Conservation (phyloP, 2,888 invertebrate genomes). For the Pyrrhosoma nymphula region DNA sequence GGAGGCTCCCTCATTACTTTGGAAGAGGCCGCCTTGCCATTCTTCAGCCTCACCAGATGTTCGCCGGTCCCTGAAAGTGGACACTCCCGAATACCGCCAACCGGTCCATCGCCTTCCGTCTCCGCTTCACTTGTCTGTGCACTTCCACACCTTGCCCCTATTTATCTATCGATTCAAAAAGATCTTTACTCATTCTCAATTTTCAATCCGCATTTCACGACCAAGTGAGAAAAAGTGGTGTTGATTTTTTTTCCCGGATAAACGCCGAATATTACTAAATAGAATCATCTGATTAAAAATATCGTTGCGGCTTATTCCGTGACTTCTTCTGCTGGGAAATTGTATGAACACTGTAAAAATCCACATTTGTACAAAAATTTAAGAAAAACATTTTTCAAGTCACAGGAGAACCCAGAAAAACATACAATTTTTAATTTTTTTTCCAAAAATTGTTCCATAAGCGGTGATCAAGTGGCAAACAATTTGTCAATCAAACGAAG, state of each 20-base stretch:
- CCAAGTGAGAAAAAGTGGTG: neutral
- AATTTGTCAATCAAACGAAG: too few species aligned
- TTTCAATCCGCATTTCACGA: neutral
- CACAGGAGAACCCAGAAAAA: too few species aligned
- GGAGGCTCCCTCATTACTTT: constrained; percentile 9
- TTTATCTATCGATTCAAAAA: neutral
- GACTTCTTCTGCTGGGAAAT: too few species aligned
- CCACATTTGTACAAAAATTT: too few species aligned
- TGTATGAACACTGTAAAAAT: too few species aligned
- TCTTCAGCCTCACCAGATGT: constrained; percentile 41
- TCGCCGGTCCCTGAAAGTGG: neutral
- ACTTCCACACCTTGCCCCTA: neutral
- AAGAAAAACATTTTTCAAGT: too few species aligned
- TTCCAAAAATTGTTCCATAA: too few species aligned
- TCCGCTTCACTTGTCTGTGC: neutral
- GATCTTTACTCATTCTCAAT: neutral
- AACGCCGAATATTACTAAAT: too few species aligned
- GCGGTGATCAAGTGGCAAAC: too few species aligned
- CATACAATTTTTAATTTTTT: too few species aligned
- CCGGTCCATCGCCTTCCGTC: neutral
- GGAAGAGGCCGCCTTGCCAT: constrained; percentile 18
- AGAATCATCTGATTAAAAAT: too few species aligned
- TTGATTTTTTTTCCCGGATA: neutral
- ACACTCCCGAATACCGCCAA: neutral
- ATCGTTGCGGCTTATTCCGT: too few species aligned